Evolutionary conservation across 2,888 invertebrate species (phyloP), one percentile per base, ranked within the genome.

Genomic region (Agrypnus murinus): DNA sequence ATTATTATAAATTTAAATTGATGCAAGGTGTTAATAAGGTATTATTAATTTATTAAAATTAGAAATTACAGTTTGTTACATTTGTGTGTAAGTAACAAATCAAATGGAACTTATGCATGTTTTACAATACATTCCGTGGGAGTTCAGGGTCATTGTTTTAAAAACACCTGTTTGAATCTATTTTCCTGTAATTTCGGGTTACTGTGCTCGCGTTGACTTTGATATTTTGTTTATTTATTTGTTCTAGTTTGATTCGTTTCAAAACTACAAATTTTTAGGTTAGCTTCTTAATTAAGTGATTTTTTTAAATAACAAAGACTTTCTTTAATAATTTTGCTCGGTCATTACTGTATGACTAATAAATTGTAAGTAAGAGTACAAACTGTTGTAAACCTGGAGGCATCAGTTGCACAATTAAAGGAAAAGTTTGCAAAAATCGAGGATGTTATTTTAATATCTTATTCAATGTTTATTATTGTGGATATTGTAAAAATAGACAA

Each of bases 71-170:
- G n/a, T n/a, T 25, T 25, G 25, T 25, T 5, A 5, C 25, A 25
- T 25, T 25, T 25, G 25, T 25, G 5, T 25, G 25, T 25, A 25
- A 19, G 55, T 36, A 55, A 55, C 36, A 15, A 55, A 15, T 55
- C 36, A 55, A n/a, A 55, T 40, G 34, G 36, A 31, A 36, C 36
- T 34, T 36, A 55, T 34, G 17, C 36, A 55, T 55, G 36, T 36
- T n/a, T 48, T 50, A 50, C 31, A 25, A 25, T 25, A 50, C 25
- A 12, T 14, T 55, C 55, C n/a, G 55, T 55, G 32, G 38, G 55
- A 36, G 55, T 55, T 55, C 55, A 55, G 55, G 55, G 55, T 55
- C 55, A 55, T 55, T 55, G 55, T 55, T 55, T 55, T 36, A 55
- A 36, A 43, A 50, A 32, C 55, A 55, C 55, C 55, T 55, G 55